phyloP scores from a whole-genome alignment of 2,113 vertebrate species.

The Scytalopus superciliaris region DNA sequence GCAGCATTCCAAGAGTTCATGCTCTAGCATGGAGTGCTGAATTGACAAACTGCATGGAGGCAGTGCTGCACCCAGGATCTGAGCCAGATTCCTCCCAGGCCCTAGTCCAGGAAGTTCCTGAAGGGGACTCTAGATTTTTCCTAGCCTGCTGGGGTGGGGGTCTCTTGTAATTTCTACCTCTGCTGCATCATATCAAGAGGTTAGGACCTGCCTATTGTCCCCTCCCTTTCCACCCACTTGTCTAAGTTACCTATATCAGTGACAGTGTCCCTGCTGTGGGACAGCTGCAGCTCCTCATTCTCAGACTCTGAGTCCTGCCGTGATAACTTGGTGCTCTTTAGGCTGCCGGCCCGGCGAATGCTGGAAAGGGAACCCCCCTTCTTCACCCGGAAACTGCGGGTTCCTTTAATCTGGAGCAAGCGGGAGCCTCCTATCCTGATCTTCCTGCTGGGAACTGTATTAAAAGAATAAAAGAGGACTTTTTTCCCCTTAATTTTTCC shows the following conservation, averaged over 20 bases:
- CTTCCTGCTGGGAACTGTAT: constrained; percentile 91
- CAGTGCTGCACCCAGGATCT: neutral
- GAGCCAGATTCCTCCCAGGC: neutral
- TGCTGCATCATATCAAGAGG: constrained; percentile 37
- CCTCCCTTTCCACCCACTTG: constrained; percentile 74
- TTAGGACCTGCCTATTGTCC: constrained; percentile 66
- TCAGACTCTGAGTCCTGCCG: constrained; percentile 98
- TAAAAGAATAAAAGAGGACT: constrained; percentile 86
- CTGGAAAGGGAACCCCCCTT: constrained; percentile 97
- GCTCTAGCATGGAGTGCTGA: constrained; percentile 26
- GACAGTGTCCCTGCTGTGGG: constrained; percentile 97
- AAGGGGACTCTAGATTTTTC: neutral
- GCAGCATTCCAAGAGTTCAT: constrained; percentile 41
- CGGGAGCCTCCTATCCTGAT: constrained; percentile 96
- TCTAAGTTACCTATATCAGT: constrained; percentile 94
- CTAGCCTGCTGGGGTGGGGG: neutral
- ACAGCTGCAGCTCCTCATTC: constrained; percentile 95
- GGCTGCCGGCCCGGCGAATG: constrained; percentile 94
- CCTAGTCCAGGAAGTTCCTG: neutral
- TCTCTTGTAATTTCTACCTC: neutral
- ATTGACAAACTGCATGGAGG: neutral
- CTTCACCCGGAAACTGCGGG: constrained; percentile 97
- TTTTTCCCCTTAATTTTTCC: constrained; percentile 75
- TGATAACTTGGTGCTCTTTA: constrained; percentile 98
- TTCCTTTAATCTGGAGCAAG: constrained; percentile 98